These are phyloP conservation scores for Laspeyria flexula DNA, from an alignment of 2,888 invertebrate species.

Conservation along the genomic window DNA sequence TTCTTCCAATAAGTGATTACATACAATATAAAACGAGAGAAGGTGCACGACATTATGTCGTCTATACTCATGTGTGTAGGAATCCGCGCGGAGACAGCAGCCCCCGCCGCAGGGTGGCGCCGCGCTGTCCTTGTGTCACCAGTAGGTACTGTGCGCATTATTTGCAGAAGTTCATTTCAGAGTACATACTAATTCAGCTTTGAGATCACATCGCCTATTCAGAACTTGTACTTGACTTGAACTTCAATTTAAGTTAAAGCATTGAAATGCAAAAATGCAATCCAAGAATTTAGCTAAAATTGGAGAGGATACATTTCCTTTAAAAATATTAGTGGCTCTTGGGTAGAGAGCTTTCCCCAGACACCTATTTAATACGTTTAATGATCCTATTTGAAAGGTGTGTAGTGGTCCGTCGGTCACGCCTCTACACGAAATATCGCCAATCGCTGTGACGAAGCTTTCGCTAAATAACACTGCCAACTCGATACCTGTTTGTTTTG, in stretches of 20 bases:
- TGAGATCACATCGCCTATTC: too few species aligned
- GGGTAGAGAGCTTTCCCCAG: neutral
- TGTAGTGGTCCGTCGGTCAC: neutral
- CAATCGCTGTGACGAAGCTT: neutral
- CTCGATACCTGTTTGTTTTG: neutral
- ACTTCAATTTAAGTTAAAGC: too few species aligned
- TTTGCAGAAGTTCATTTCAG: too few species aligned
- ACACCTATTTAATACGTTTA: neutral
- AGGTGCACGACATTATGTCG: neutral
- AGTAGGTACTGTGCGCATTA: too few species aligned
- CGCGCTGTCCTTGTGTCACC: too few species aligned
- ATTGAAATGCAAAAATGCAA: too few species aligned
- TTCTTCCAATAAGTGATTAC: neutral
- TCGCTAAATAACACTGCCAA: neutral
- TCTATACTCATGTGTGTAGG: conserved; percentile 4
- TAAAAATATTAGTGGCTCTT: too few species aligned
- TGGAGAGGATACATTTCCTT: too few species aligned
- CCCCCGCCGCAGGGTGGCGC: too few species aligned
- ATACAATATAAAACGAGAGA: neutral
- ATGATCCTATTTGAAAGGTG: neutral
- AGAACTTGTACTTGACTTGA: too few species aligned
- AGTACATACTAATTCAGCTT: too few species aligned
- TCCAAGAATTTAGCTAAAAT: too few species aligned
- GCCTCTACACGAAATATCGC: neutral
- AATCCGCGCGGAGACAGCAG: conserved; percentile 23